Evolutionary conservation across 2,797 vertebrate species (phyloP).

Genomic region (Menidia menidia): DNA sequence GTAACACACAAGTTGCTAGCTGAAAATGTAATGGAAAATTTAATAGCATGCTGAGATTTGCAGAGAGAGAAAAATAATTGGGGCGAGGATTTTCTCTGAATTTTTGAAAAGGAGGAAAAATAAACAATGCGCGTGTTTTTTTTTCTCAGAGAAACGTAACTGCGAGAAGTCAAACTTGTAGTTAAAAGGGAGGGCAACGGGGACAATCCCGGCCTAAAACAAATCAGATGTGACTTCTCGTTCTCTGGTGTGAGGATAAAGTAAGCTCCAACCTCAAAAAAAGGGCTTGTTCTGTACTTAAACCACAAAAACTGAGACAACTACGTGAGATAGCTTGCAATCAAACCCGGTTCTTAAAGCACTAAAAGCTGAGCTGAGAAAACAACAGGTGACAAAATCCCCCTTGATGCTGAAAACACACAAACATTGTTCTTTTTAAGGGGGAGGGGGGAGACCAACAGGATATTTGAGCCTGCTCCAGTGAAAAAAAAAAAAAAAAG

Average conservation of each 20-base stretch:
- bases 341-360: conserved; percentile 40
- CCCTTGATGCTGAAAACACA: conserved; percentile 63
- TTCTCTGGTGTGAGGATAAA: neutral
- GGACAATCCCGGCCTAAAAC: neutral
- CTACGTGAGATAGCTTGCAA: conserved; percentile 23
- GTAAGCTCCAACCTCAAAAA: neutral
- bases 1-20: conserved; percentile 72
- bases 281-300: neutral
- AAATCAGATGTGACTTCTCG: neutral
- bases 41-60: conserved; percentile 50
- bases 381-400: conserved; percentile 75
- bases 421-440: conserved; percentile 64
- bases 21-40: conserved; percentile 79
- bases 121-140: conserved; percentile 8
- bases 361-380: conserved; percentile 50
- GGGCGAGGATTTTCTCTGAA: conserved; percentile 40
- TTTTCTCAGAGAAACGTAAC: neutral
- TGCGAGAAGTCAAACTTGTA: neutral
- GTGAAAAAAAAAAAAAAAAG: neutral
- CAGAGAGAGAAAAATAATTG: conserved; percentile 57
- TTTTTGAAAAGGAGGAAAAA: conserved; percentile 42
- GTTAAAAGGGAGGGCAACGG: neutral
- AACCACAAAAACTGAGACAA: conserved; percentile 6
- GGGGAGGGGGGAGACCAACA: conserved; percentile 7
- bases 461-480: conserved; percentile 40